A percentile compares a stretch with the other conserved stretches of the same genome.
phyloP scores from a whole-genome alignment of 1,140 invertebrate genomes.

The Drosophila micromelanica region DNA sequence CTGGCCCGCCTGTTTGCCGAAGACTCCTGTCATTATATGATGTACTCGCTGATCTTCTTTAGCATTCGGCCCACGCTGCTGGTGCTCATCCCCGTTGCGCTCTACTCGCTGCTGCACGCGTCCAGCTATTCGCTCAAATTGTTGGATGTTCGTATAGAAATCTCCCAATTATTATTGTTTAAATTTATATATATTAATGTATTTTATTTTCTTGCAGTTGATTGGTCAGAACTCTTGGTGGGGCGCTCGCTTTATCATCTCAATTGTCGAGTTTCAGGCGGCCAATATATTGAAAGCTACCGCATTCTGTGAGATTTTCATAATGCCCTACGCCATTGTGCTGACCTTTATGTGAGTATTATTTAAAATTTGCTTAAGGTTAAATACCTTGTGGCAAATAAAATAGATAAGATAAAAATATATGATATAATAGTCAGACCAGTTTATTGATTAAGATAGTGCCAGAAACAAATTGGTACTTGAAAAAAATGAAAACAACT shows the following conservation, averaged over 20 bases:
- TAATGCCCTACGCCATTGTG: slow-evolving; percentile 94
- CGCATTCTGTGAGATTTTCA: slow-evolving; percentile 95
- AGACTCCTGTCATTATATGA: slow-evolving; percentile 98
- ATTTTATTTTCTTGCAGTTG: slow-evolving; percentile 86
- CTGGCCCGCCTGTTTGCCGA: slow-evolving; percentile 91
- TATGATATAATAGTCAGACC: too few species aligned
- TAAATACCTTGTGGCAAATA: too few species aligned
- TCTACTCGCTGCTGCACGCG: slow-evolving; percentile 96
- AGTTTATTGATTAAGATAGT: too few species aligned
- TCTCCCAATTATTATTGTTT: slow-evolving; percentile 13
- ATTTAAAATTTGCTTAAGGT: slow-evolving; percentile 51
- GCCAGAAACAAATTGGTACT: too few species aligned
- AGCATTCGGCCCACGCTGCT: slow-evolving; percentile 94
- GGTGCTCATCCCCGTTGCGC: slow-evolving; percentile 93
- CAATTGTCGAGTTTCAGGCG: slow-evolving; percentile 94
- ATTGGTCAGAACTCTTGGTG: slow-evolving; percentile 95
- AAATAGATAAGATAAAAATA: too few species aligned
- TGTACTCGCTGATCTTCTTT: slow-evolving; percentile 97
- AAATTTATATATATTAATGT: slow-evolving; percentile 21
- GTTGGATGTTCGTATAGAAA: slow-evolving; percentile 92
- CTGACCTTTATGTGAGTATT: slow-evolving; percentile 95
- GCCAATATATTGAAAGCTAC: slow-evolving; percentile 94
- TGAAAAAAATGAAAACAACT: too few species aligned
- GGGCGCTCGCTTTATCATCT: slow-evolving; percentile 93
- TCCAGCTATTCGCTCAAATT: slow-evolving; percentile 94